Evolutionary conservation across 2,797 vertebrate genomes (phyloP), one percentile per base, ranked within the genome.

Genomic region (Lepidocolaptes lacrymiger): DNA sequence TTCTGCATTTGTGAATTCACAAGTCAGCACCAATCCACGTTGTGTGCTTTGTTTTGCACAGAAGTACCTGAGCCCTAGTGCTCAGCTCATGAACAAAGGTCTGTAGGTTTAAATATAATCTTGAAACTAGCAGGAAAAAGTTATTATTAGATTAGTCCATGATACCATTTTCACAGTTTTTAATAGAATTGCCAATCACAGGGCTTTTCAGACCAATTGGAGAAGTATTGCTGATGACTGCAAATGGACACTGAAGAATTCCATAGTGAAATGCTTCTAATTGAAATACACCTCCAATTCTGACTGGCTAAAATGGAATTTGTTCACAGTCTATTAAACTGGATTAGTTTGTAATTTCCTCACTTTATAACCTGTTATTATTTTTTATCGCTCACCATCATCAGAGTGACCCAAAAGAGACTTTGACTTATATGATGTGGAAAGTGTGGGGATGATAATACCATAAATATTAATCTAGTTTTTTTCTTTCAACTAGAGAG

Each of bases 341-440:
- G 44, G 20, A 17, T 78, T 80, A 9, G 39, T 68, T 21, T 85
- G 64, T 41, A 90, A 91, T 71, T 90, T 84, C 74, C 46, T 88
- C 19, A 37, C 7, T 94, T 96, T 93, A 93, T 89, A 88, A 37
- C 69, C 75, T 55, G 43, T 51, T 88, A 72, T 85, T 96, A 88
- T 54, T 94, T 87, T 94, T 96, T 83, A 92, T 91, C 10, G 2
- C 27, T 93, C 8, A 8, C 26, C 48, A 43, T 77, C 32, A 55
- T 43, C 36, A 26, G 49, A 78, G 43, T 72, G 72, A 84, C 77
- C 89, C 1, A 27, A 61, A 77, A 68, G 67, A 89, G 66, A 86
- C 62, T 90, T 82, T 92, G 83, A 90, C 58, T 86, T 82, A 12
- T 1, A 44, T n/a, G 58, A 43, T 52, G 41, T 91, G 66, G 77